A percentile compares a stretch with the other conserved stretches of the same genome.
Conservation (phyloP, 1,140 invertebrate genomes). For the Mycetomoellerius zeteki region DNA sequence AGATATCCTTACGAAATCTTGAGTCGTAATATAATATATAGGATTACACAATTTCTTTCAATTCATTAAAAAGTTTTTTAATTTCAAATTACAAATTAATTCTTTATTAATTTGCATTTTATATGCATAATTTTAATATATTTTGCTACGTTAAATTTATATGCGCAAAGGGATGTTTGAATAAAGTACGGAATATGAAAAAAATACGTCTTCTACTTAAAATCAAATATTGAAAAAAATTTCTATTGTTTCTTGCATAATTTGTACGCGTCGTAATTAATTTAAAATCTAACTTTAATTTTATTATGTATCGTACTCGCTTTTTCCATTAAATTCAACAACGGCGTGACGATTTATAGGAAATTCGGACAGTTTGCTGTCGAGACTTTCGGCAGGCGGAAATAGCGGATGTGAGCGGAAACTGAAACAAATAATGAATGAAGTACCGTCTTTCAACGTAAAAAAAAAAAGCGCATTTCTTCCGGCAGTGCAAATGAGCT, state of each 20-base stretch:
- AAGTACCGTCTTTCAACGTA: constrained; percentile 42
- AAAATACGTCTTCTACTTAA: not conserved
- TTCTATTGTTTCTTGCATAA: not conserved
- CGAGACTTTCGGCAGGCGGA: constrained; percentile 2
- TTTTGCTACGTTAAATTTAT: not conserved
- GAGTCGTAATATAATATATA: not conserved
- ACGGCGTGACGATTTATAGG: not conserved
- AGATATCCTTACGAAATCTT: not conserved
- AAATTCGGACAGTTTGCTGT: not conserved
- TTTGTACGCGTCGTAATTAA: not conserved
- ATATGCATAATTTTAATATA: not conserved
- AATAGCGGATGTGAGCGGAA: constrained; percentile 41
- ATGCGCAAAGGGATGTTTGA: not conserved
- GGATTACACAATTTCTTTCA: not conserved
- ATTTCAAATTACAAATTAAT: not conserved
- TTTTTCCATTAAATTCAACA: constrained; percentile 32
- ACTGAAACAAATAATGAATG: constrained; percentile 35
- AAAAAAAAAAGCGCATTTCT: constrained; percentile 53
- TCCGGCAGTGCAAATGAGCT: constrained; percentile 69
- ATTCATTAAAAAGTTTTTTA: not conserved
- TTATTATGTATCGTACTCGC: not conserved
- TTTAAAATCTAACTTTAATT: not conserved
- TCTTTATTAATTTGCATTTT: not conserved
- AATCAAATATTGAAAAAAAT: not conserved
- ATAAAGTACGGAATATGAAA: not conserved